Conservation (phyloP, 2,797 vertebrate genomes). For the Melanotaenia trifasciata region DNA sequence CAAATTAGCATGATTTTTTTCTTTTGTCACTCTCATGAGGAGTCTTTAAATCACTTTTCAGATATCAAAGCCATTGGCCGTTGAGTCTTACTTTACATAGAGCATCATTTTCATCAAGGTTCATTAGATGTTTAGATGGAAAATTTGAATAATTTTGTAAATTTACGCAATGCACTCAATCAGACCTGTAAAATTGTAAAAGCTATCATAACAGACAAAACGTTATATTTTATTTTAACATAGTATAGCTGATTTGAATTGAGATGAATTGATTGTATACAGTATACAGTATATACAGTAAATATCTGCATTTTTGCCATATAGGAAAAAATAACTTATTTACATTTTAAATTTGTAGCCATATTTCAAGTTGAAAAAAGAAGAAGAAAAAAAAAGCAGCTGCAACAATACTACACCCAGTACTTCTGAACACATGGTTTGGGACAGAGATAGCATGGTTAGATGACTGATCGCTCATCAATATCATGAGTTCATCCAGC, state of each 20-base stretch:
- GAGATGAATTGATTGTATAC: not conserved
- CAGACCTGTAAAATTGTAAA: not conserved
- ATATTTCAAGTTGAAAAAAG: slow-evolving; percentile 17
- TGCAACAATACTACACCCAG: slow-evolving; percentile 37
- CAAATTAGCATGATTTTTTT: slow-evolving; percentile 52
- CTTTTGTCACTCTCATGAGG: slow-evolving; percentile 35
- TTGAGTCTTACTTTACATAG: not conserved
- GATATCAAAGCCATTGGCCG: slow-evolving; percentile 8
- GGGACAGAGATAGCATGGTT: slow-evolving; percentile 61
- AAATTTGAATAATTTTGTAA: not conserved
- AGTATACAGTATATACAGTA: not conserved
- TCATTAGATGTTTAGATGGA: not conserved
- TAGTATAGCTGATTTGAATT: not conserved
- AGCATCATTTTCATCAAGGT: not conserved
- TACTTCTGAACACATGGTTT: slow-evolving; percentile 56
- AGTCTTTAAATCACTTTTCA: slow-evolving; percentile 12
- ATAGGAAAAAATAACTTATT: not conserved
- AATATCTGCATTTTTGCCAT: not conserved
- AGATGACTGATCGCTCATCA: slow-evolving; percentile 81
- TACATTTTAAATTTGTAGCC: not conserved
- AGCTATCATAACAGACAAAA: not conserved
- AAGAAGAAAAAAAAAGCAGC: slow-evolving; percentile 26
- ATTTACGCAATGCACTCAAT: not conserved
- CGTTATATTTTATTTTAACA: too few relatives aligned
- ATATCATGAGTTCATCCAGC: slow-evolving; percentile 69